A percentile compares a stretch with the other conserved stretches of the same genome.
Conservation (phyloP, 1,140 invertebrate species). For the Elysia chlorotica region DNA sequence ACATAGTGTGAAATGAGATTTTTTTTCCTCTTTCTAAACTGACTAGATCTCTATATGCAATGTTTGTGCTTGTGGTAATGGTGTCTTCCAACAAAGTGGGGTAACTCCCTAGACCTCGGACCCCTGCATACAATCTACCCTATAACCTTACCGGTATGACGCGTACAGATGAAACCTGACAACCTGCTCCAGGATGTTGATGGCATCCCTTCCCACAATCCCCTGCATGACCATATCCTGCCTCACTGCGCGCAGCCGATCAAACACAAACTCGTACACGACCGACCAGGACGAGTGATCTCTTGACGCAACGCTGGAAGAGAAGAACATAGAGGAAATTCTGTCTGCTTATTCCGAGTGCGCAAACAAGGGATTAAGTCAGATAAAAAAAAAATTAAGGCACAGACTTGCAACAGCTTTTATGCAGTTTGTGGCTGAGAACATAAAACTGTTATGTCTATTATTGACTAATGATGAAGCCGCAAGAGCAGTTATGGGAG, state of each 20-base stretch:
- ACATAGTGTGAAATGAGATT: background rate
- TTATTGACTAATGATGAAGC: no score
- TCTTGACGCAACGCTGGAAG: conserved; percentile 65
- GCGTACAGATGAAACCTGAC: conserved; percentile 73
- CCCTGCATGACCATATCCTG: conserved; percentile 79
- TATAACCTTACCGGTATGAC: conserved; percentile 67
- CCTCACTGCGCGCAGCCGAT: conserved; percentile 74
- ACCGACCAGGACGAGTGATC: conserved; percentile 65
- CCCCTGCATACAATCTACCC: background rate
- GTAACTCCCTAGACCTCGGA: background rate
- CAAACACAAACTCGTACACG: conserved; percentile 77
- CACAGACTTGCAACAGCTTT: no score
- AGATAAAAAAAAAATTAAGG: no score
- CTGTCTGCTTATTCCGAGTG: no score
- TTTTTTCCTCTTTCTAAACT: background rate
- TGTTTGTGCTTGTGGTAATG: no score
- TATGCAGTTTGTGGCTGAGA: no score
- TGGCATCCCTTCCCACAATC: conserved; percentile 61
- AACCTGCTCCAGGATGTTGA: conserved; percentile 71
- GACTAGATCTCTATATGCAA: background rate
- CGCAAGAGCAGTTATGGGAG: no score
- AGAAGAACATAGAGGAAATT: conserved; percentile 27
- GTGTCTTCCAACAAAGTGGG: background rate
- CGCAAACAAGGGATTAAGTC: no score
- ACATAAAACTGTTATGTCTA: no score